A percentile compares a stretch with the other conserved stretches of the same genome.
Conservation (phyloP, 2,888 invertebrate species). For the Ochropleura plecta region DNA sequence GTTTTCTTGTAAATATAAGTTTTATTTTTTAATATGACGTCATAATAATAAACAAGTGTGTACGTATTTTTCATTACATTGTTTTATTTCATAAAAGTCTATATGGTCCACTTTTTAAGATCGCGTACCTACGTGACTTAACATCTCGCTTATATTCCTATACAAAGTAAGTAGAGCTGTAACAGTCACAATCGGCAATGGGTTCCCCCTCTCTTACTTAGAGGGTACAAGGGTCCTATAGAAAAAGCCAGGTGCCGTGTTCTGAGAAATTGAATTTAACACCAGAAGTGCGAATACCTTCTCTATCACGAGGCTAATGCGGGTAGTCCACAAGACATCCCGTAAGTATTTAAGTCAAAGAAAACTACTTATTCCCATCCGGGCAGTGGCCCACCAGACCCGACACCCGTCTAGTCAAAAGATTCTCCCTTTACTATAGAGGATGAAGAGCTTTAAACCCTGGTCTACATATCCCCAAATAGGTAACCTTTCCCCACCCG, state of each 20-base stretch:
- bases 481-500: too few relatives aligned
- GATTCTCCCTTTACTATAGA: too few relatives aligned
- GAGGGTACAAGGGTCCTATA: neutral
- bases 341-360: neutral
- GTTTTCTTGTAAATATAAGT: conserved; percentile 41
- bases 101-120: neutral
- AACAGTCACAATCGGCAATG: too few relatives aligned
- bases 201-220: too few relatives aligned
- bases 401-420: too few relatives aligned
- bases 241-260: neutral
- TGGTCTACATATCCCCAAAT: too few relatives aligned
- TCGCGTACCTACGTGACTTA: neutral
- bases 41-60: conserved; percentile 56
- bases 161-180: neutral
- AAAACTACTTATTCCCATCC: too few relatives aligned
- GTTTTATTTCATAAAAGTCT: conserved; percentile 38
- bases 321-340: neutral
- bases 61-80: conserved; percentile 33
- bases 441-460: too few relatives aligned
- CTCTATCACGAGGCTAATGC: neutral
- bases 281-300: neutral
- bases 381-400: too few relatives aligned
- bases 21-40: conserved; percentile 36
- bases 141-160: neutral
- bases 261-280: neutral